Evolutionary conservation across 2,113 vertebrate genomes (phyloP).

Genomic region (Numenius arquata): DNA sequence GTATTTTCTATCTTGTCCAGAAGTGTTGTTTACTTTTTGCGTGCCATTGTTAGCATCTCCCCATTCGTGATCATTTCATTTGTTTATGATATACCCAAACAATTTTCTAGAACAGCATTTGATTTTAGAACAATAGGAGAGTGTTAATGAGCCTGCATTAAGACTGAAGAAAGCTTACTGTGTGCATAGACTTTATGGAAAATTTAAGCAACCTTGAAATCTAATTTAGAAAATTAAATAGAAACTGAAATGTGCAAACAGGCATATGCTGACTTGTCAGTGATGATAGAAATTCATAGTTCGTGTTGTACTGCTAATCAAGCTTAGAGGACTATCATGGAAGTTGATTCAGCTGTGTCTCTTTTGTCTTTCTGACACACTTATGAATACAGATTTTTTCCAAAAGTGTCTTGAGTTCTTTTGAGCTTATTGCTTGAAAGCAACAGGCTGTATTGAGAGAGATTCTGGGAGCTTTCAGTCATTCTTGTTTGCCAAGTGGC

Average conservation of each 20-base stretch:
- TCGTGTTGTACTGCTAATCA: not conserved
- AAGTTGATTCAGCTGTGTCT: not conserved
- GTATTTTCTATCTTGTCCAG: not conserved
- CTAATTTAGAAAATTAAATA: slow-evolving; percentile 6
- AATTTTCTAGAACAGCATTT: not conserved
- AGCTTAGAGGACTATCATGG: not conserved
- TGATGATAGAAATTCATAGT: not conserved
- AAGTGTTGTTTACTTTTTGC: not conserved
- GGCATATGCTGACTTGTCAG: not conserved
- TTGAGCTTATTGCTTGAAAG: not conserved
- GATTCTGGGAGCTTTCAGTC: not conserved
- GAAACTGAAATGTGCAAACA: not conserved
- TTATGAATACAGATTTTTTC: not conserved
- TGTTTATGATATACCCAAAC: not conserved
- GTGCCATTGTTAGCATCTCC: not conserved
- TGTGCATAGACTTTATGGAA: not conserved
- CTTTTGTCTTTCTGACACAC: not conserved
- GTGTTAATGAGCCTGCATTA: not conserved
- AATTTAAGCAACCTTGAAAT: slow-evolving; percentile 26
- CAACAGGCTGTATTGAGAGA: not conserved
- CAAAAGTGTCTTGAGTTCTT: not conserved
- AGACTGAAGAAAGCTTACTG: not conserved
- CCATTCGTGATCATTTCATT: not conserved
- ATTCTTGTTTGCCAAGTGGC: not conserved
- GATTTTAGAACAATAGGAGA: not conserved